Evolutionary conservation across 1,140 invertebrate species (phyloP), one percentile per base, ranked within the genome.

Genomic region (Nomia melanderi): DNA sequence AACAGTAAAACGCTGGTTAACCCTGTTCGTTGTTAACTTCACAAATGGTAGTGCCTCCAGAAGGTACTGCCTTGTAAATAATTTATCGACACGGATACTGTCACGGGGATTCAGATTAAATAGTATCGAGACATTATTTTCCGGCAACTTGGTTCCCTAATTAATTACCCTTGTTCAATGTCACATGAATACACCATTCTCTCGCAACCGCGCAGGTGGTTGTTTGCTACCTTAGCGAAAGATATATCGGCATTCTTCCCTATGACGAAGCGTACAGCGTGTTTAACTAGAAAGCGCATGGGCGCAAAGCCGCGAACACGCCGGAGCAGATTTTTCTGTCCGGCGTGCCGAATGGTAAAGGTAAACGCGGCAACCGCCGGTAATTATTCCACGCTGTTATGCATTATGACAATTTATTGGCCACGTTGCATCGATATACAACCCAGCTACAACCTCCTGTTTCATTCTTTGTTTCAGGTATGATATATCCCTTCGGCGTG

Each of bases 281-380:
- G 29, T 29, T 39, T 8, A 9, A 9, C 60, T 29, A 14, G 71
- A 73, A 73, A 70, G 41, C n/a, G 44, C 23, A 50, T 41, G 47
- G 78, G 36, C 60, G 67, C 17, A 64, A 29, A n/a, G n/a, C n/a
- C n/a, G n/a, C n/a, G n/a, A n/a, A n/a, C n/a, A n/a, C n/a, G n/a
- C 60, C 66, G 76, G 50, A 25, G 39, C 17, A 17, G 27, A 67
- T 81, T 64, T 81, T 79, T 81, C 72, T 67, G 75, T 50, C 69
- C 33, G 9, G n/a, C 63, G 56, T 47, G 64, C 56, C 53, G 36
- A 73, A 54, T 23, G 71, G 12, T 65, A 29, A 54, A 54, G 44
- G 59, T 23, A 54, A 20, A 31, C 41, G 7, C 31, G 25, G 20
- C 36, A 5, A n/a, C 0, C 1, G 25, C 12, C n/a, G 8, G 25